A percentile compares a stretch with the other conserved stretches of the same genome.
Conservation (phyloP, 1,140 invertebrate species). For the Luehdorfia chinensis region DNA sequence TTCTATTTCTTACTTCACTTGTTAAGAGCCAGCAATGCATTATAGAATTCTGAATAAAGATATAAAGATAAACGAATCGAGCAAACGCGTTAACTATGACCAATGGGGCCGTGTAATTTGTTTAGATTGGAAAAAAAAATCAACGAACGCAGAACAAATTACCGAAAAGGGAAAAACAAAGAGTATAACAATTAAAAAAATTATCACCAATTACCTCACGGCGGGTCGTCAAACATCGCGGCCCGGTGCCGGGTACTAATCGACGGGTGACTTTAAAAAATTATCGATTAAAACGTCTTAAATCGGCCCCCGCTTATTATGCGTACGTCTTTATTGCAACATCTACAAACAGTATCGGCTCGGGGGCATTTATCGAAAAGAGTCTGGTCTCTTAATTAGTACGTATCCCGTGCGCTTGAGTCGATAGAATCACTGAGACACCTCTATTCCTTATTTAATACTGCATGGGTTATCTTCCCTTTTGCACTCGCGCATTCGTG, state of each 20-base stretch:
- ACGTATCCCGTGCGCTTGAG: conserved; percentile 48
- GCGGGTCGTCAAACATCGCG: conserved; percentile 54
- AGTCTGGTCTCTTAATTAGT: conserved; percentile 66
- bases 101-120: conserved; percentile 18
- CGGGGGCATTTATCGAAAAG: conserved; percentile 43
- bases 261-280: conserved; percentile 39
- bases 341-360: conserved; percentile 47
- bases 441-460: conserved; percentile 65
- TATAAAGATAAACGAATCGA: conserved; percentile 14
- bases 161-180: conserved; percentile 24
- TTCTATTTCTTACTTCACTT: too few species aligned
- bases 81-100: conserved; percentile 11
- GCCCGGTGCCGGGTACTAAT: conserved; percentile 58
- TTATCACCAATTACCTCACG: conserved; percentile 58
- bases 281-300: conserved; percentile 45
- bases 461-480: conserved; percentile 24
- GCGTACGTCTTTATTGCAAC: conserved; percentile 57
- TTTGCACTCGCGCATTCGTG: conserved; percentile 23
- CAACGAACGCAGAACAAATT: conserved; percentile 12
- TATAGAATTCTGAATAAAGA: conserved; percentile 9
- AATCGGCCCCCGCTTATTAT: conserved; percentile 48
- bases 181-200: conserved; percentile 55
- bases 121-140: conserved; percentile 18
- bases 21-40: too few species aligned
- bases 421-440: conserved; percentile 59